A percentile compares a stretch with the other conserved stretches of the same genome.
Conservation (phyloP, 2,797 vertebrate genomes). For the Tympanoctomys barrerae region DNA sequence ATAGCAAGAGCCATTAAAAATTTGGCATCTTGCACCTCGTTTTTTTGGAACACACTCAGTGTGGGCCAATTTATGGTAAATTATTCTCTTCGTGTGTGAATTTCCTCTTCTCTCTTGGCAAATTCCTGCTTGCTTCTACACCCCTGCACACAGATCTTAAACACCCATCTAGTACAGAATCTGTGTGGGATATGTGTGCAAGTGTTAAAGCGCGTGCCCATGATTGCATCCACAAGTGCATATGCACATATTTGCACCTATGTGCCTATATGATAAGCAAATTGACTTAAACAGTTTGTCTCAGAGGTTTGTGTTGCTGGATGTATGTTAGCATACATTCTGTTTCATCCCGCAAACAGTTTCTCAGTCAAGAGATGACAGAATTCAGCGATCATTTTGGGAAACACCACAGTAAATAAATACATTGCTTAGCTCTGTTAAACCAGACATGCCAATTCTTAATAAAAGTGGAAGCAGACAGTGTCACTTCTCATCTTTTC, state of each 20-base stretch:
- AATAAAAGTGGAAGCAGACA: conserved; percentile 75
- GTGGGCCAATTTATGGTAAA: conserved; percentile 86
- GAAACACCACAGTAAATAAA: conserved; percentile 81
- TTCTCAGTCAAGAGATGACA: conserved; percentile 83
- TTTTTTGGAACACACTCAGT: conserved; percentile 81
- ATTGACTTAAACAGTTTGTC: conserved; percentile 83
- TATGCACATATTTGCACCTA: conserved; percentile 81
- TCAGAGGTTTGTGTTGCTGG: conserved; percentile 81
- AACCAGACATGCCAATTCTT: conserved; percentile 75
- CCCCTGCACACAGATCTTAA: conserved; percentile 75
- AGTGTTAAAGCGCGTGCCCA: conserved; percentile 71
- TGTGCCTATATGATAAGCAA: conserved; percentile 79
- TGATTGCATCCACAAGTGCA: conserved; percentile 65
- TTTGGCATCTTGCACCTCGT: conserved; percentile 81
- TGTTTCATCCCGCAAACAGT: conserved; percentile 80
- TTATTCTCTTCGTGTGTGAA: conserved; percentile 84
- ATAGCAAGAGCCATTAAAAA: conserved; percentile 83
- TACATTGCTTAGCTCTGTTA: conserved; percentile 78
- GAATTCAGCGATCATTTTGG: conserved; percentile 80
- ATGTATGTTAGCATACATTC: conserved; percentile 77
- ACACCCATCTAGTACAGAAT: conserved; percentile 71
- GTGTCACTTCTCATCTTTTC: conserved; percentile 60
- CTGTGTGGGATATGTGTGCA: conserved; percentile 73
- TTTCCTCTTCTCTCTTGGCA: conserved; percentile 83
- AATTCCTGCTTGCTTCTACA: conserved; percentile 77